These are phyloP conservation scores for Flexamia atlantica DNA, from an alignment of 2,888 invertebrate species.

Conservation along the genomic window DNA sequence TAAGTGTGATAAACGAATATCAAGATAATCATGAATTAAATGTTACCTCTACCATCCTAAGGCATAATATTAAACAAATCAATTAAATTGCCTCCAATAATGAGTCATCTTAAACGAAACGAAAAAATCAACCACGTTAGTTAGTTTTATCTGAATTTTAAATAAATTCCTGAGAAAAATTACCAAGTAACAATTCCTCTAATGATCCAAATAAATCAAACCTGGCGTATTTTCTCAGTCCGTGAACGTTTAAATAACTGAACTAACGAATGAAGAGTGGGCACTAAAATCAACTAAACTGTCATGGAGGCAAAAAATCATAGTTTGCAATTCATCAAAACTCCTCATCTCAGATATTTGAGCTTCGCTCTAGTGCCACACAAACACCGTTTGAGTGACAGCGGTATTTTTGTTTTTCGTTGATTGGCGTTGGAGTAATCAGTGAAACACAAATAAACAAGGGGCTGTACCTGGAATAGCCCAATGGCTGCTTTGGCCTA, in stretches of 20 bases:
- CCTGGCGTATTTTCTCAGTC: not conserved
- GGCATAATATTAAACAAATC: too few relatives aligned
- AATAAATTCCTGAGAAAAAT: not conserved
- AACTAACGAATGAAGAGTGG: not conserved
- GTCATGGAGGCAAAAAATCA: not conserved
- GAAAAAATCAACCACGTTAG: too few relatives aligned
- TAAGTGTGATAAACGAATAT: too few relatives aligned
- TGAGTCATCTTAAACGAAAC: too few relatives aligned
- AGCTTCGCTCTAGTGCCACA: not conserved
- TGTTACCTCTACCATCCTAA: too few relatives aligned
- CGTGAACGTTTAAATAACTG: not conserved
- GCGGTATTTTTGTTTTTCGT: slow-evolving; percentile 34
- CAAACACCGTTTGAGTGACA: slow-evolving; percentile 23
- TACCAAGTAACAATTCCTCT: not conserved
- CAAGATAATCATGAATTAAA: too few relatives aligned
- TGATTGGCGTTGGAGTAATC: slow-evolving; percentile 29
- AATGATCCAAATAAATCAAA: not conserved
- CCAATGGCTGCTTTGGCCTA: not conserved
- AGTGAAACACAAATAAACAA: slow-evolving; percentile 2
- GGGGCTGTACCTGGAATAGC: slow-evolving; percentile 15
- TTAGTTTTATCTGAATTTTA: too few relatives aligned
- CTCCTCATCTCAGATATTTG: not conserved
- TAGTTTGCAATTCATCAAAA: slow-evolving; percentile 1
- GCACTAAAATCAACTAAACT: not conserved
- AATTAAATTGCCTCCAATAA: too few relatives aligned